Conservation (phyloP, 2,888 invertebrate species). For the Hipparchia sbordonii region DNA sequence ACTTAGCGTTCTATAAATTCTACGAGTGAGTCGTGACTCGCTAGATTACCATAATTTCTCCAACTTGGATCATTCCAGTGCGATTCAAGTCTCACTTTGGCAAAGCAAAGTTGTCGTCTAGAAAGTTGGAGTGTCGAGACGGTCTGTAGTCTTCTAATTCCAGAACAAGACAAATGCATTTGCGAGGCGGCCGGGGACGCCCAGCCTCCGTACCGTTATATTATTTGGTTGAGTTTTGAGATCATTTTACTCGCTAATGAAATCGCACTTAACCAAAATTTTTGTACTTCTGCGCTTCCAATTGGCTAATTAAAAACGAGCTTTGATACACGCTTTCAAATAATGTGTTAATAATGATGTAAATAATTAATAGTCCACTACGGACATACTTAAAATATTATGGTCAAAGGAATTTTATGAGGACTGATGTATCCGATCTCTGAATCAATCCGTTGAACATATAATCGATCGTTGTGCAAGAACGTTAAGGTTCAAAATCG, state of each 20-base stretch:
- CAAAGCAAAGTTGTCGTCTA: slow-evolving; percentile 26
- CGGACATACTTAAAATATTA: slow-evolving; percentile 31
- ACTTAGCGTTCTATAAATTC: not conserved
- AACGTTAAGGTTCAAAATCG: slow-evolving; percentile 16
- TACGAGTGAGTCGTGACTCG: not conserved
- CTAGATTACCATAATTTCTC: slow-evolving; percentile 16
- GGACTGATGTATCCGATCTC: slow-evolving; percentile 23
- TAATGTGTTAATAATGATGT: slow-evolving; percentile 2
- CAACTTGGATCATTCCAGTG: slow-evolving; percentile 7
- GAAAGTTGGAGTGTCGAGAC: slow-evolving; percentile 29
- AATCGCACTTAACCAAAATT: too few relatives aligned
- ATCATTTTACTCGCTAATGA: too few relatives aligned
- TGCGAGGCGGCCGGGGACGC: slow-evolving; percentile 22
- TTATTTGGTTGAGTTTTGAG: not conserved
- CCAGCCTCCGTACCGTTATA: too few relatives aligned
- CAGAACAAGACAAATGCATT: slow-evolving; percentile 42
- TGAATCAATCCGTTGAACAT: not conserved
- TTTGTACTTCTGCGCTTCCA: too few relatives aligned
- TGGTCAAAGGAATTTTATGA: slow-evolving; percentile 33
- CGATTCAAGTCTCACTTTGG: slow-evolving; percentile 15
- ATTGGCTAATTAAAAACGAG: too few relatives aligned
- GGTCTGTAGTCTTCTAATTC: slow-evolving; percentile 25
- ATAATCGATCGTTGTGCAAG: not conserved
- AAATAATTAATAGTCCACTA: slow-evolving; percentile 18
- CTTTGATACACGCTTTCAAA: not conserved